Conservation (phyloP, 2,113 vertebrate genomes). For the Pterocles orientalis region DNA sequence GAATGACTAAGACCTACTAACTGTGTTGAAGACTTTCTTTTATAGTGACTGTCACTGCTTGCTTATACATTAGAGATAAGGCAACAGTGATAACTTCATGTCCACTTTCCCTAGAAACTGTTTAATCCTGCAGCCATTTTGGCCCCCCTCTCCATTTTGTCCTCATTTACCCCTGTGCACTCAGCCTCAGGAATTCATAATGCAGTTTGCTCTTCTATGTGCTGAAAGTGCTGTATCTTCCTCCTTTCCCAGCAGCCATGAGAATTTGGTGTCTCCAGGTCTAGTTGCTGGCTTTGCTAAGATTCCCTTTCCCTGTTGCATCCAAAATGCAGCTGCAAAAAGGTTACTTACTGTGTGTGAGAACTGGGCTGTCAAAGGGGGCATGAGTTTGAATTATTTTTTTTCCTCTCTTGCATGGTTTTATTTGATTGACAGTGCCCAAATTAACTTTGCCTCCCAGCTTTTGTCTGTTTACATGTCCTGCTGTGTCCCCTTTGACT, state of each 20-base stretch:
- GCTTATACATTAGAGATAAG: background rate
- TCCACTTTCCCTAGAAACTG: background rate
- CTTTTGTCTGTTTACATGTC: background rate
- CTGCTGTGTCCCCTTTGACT: background rate
- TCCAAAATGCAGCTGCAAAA: background rate
- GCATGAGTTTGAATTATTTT: background rate
- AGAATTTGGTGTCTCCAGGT: background rate
- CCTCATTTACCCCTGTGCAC: background rate
- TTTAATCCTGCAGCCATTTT: background rate
- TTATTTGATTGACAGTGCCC: background rate
- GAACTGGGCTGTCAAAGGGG: background rate
- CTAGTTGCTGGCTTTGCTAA: background rate
- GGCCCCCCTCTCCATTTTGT: background rate
- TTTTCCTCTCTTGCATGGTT: background rate
- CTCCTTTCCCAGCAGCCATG: background rate
- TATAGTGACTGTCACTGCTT: background rate
- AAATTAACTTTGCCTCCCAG: background rate
- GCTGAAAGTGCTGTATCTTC: background rate
- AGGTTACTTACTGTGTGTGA: background rate
- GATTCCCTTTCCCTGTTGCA: background rate
- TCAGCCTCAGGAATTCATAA: background rate
- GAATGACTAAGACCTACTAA: background rate
- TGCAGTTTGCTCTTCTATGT: accelerated
- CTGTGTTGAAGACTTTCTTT: background rate
- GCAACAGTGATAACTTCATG: background rate